Evolutionary conservation across 2,797 vertebrate species (phyloP).

Genomic region (Hemitrygon akajei): DNA sequence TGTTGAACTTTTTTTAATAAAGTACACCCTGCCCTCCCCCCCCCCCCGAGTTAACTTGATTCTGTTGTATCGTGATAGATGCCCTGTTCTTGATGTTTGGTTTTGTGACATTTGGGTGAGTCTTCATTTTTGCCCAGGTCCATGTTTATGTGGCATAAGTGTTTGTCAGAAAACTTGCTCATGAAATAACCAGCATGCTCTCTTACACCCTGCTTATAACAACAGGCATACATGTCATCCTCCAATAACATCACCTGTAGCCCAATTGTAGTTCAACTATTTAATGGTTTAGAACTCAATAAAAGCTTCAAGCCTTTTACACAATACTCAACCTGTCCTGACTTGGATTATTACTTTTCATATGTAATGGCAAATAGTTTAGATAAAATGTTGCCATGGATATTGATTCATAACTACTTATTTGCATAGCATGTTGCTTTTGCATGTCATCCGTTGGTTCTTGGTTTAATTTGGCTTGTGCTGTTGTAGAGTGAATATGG

Average conservation of each 20-base stretch:
- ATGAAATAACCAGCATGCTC: not conserved
- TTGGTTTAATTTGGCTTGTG: not conserved
- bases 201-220: not conserved
- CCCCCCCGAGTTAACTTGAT: not conserved
- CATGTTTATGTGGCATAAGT: not conserved
- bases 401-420: conserved; percentile 15
- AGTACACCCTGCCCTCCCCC: not conserved
- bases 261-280: not conserved
- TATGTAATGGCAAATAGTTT: not conserved
- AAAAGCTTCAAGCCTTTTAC: not conserved
- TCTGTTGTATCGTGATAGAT: not conserved
- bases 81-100: not conserved
- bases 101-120: not conserved
- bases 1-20: not conserved
- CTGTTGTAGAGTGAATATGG: not conserved
- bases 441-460: not conserved
- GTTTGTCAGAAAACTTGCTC: not conserved
- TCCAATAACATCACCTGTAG: not conserved
- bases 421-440: not conserved
- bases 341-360: not conserved
- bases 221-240: not conserved
- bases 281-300: not conserved
- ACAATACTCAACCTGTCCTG: not conserved
- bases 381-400: conserved; percentile 24
- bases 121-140: not conserved